A percentile compares a stretch with the other conserved stretches of the same genome.
Evolutionary conservation across 2,888 invertebrate species (phyloP).

Genomic region (Ptychoptera contaminata): DNA sequence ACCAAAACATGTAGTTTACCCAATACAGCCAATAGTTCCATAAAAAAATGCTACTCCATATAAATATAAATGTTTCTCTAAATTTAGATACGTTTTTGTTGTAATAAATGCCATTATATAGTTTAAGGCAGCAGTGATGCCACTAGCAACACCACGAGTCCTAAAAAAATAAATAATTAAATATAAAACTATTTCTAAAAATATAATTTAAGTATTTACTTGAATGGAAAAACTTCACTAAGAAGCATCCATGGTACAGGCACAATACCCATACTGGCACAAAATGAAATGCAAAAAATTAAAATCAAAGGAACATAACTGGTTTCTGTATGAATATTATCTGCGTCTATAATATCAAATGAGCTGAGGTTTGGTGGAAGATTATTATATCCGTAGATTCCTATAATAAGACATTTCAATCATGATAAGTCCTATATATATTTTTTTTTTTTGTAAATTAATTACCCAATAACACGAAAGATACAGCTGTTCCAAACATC

Average conservation of each 20-base stretch:
- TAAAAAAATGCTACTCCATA: conserved; percentile 37
- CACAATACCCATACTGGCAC: conserved; percentile 19
- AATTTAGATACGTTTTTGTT: conserved; percentile 36
- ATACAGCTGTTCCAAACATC: conserved; percentile 30
- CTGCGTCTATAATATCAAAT: conserved; percentile 21
- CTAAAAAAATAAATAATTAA: conserved; percentile 5
- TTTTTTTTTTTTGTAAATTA: too few species aligned
- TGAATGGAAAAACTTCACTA: conserved; percentile 41
- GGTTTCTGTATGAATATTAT: background rate
- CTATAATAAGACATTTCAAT: conserved; percentile 29
- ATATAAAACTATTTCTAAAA: too few species aligned
- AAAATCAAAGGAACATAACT: conserved; percentile 21
- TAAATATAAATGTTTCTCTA: conserved; percentile 31
- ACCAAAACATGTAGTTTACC: conserved; percentile 14
- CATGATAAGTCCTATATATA: too few species aligned
- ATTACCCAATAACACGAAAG: conserved; percentile 30
- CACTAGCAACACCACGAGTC: conserved; percentile 13
- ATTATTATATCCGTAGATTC: conserved; percentile 27
- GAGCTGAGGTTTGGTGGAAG: conserved; percentile 31
- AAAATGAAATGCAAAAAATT: conserved; percentile 11
- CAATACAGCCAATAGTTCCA: conserved; percentile 31
- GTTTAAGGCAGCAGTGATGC: conserved; percentile 34
- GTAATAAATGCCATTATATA: conserved; percentile 36
- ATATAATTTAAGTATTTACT: conserved; percentile 22
- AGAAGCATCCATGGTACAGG: conserved; percentile 39